phyloP scores from a whole-genome alignment of 2,113 vertebrate species.

The Peromyscus leucopus region DNA sequence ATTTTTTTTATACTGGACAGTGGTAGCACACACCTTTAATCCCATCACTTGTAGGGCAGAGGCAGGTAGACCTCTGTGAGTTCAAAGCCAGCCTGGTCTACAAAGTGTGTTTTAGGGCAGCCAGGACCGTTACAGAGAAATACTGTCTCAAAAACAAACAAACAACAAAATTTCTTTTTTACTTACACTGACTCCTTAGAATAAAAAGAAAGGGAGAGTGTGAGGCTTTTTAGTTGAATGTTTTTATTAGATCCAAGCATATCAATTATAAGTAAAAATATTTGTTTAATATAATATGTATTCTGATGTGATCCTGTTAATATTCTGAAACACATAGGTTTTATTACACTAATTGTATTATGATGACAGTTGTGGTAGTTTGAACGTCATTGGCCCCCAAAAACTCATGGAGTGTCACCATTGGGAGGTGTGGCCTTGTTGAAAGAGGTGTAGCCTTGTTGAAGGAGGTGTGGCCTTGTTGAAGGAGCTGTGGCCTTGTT shows the following conservation, averaged over 20 bases:
- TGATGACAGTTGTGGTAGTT: neutral
- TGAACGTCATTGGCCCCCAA: neutral
- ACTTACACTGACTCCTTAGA: neutral
- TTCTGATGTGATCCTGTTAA: neutral
- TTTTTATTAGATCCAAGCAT: neutral
- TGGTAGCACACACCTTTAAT: too few relatives aligned
- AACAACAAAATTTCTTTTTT: too few relatives aligned
- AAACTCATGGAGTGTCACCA: neutral
- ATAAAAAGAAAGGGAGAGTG: neutral
- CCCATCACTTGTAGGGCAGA: too few relatives aligned
- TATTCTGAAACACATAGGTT: conserved; percentile 13
- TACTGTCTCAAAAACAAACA: too few relatives aligned
- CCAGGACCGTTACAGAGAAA: too few relatives aligned
- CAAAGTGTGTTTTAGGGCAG: too few relatives aligned
- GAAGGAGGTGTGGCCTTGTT: too few relatives aligned
- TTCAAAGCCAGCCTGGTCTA: too few relatives aligned
- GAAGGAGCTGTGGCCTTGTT: too few relatives aligned
- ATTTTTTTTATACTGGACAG: neutral
- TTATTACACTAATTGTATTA: conserved; percentile 4
- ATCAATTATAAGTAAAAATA: neutral
- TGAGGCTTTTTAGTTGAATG: too few relatives aligned
- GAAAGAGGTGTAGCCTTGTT: too few relatives aligned
- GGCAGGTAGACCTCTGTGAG: too few relatives aligned
- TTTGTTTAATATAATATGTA: neutral
- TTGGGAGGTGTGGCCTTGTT: neutral